Evolutionary conservation across 2,113 vertebrate genomes (phyloP).

Genomic region (Stomatorhinus ivindoensis): DNA sequence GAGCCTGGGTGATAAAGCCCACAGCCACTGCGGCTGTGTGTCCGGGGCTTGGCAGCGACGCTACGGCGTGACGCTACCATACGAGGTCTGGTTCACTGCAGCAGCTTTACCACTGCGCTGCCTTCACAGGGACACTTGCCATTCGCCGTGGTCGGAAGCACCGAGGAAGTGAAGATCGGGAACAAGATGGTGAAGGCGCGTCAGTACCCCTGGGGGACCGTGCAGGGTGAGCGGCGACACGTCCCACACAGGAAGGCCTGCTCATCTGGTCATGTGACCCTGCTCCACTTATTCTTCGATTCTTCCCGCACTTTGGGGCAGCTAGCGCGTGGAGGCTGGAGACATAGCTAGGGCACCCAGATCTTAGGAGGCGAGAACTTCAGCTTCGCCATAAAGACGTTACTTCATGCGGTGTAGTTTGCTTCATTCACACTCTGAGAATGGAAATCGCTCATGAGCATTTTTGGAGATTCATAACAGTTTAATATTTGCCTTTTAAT

Average conservation of each 20-base stretch:
- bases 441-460: not conserved
- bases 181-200: slow-evolving; percentile 98
- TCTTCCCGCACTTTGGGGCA: not conserved
- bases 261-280: slow-evolving; percentile 7
- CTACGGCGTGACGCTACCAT: not conserved
- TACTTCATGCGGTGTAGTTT: not conserved
- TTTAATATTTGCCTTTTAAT: not conserved
- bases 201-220: slow-evolving; percentile 96
- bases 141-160: slow-evolving; percentile 93
- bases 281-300: not conserved
- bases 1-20: not conserved
- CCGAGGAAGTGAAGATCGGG: slow-evolving; percentile 94
- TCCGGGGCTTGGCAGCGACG: not conserved
- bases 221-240: slow-evolving; percentile 73
- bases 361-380: not conserved
- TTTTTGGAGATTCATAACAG: not conserved
- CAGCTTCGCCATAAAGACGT: not conserved
- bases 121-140: slow-evolving; percentile 85
- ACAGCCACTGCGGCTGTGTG: not conserved
- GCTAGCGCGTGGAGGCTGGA: not conserved
- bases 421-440: not conserved
- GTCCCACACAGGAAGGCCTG: slow-evolving; percentile 46
- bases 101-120: not conserved
- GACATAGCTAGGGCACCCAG: too few species aligned
- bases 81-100: not conserved